phyloP scores from a whole-genome alignment of 2,797 vertebrate species.

The Paedocypris micromegethes region DNA sequence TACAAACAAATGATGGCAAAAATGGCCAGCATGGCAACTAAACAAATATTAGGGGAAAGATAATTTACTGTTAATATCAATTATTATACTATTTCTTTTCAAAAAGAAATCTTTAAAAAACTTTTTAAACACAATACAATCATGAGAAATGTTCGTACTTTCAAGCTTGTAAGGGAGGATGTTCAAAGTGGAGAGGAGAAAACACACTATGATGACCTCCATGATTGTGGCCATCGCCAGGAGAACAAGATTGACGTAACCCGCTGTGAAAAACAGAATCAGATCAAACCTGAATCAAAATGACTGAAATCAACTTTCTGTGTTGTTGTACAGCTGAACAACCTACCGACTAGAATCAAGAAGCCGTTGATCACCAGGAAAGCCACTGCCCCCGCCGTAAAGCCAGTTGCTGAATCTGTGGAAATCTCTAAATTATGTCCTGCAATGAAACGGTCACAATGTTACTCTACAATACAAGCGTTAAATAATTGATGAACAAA shows the following conservation, averaged over 20 bases:
- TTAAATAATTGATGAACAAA: not conserved
- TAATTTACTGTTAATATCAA: too few relatives aligned
- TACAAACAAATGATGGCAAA: conserved; percentile 74
- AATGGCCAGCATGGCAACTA: conserved; percentile 73
- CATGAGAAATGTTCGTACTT: conserved; percentile 61
- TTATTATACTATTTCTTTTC: too few relatives aligned
- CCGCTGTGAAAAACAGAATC: conserved; percentile 60
- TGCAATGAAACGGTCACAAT: conserved; percentile 43
- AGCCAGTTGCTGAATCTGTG: conserved; percentile 56
- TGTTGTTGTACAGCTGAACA: too few relatives aligned
- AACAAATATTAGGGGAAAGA: conserved; percentile 16
- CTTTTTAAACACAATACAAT: too few relatives aligned
- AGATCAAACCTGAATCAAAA: not conserved
- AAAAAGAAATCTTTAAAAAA: too few relatives aligned
- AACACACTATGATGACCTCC: conserved; percentile 76
- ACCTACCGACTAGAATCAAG: conserved; percentile 76
- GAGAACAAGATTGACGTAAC: conserved; percentile 72
- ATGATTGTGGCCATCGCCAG: conserved; percentile 69
- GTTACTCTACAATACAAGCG: not conserved
- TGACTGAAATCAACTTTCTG: not conserved
- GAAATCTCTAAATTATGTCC: conserved; percentile 63
- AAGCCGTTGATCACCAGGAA: conserved; percentile 79
- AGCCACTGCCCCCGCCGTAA: conserved; percentile 74
- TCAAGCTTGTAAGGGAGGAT: conserved; percentile 74
- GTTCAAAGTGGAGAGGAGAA: conserved; percentile 76